Conservation (phyloP, 1,140 invertebrate genomes). For the Aphidius gifuensis region DNA sequence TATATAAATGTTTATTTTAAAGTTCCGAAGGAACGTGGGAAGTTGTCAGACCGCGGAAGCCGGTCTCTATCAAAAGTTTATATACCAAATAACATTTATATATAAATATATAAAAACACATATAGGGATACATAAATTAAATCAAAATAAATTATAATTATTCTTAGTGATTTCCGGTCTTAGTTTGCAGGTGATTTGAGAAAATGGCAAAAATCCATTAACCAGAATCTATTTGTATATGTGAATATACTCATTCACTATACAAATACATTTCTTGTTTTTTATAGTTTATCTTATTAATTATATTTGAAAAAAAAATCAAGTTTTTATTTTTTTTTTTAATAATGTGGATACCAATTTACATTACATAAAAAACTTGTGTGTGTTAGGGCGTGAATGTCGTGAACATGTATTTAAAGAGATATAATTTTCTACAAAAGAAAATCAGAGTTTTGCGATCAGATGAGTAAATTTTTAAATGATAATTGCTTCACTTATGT, state of each 20-base stretch:
- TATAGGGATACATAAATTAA: conserved; percentile 5
- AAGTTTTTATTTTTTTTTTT: not conserved
- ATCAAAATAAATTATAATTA: conserved; percentile 20
- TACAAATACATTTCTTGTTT: too few species aligned
- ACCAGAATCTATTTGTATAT: too few species aligned
- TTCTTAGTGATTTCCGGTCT: conserved; percentile 15
- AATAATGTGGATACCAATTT: too few species aligned
- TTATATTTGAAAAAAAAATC: not conserved
- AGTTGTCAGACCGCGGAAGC: conserved; percentile 20
- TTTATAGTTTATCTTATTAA: too few species aligned
- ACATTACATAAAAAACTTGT: too few species aligned
- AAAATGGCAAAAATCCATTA: too few species aligned
- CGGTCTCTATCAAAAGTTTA: conserved; percentile 12
- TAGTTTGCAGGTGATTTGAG: too few species aligned
- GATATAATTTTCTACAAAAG: conserved; percentile 8
- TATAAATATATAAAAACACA: conserved; percentile 12
- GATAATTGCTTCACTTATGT: too few species aligned
- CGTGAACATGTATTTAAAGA: conserved; percentile 2
- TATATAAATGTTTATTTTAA: too few species aligned
- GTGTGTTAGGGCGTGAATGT: not conserved
- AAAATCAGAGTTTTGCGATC: not conserved
- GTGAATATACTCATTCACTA: too few species aligned
- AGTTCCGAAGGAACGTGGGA: conserved; percentile 32
- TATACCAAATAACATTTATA: conserved; percentile 11
- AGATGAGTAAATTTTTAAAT: not conserved